These are phyloP conservation scores for Decapterus maruadsi DNA, from an alignment of 2,797 vertebrate species.

Conservation along the genomic window DNA sequence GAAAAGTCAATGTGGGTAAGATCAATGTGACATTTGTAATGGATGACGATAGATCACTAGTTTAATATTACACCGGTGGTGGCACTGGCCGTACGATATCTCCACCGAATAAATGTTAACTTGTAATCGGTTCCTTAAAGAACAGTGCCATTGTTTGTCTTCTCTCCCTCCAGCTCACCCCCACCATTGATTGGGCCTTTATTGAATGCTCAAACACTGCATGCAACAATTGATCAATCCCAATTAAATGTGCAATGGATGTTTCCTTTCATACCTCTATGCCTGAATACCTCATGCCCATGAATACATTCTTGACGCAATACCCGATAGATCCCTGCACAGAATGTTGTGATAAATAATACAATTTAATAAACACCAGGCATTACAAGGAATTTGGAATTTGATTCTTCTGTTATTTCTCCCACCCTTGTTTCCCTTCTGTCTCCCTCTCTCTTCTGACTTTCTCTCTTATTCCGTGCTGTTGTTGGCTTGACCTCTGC, in stretches of 20 bases:
- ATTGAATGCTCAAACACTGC: constrained; percentile 93
- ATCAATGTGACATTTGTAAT: constrained; percentile 91
- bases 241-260: constrained; percentile 92
- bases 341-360: background rate
- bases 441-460: constrained; percentile 35
- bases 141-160: constrained; percentile 92
- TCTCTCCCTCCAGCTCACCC: constrained; percentile 82
- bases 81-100: constrained; percentile 87
- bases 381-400: constrained; percentile 84
- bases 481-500: constrained; percentile 93
- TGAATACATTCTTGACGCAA: constrained; percentile 49
- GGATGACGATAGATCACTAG: constrained; percentile 91
- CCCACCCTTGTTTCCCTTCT: constrained; percentile 27
- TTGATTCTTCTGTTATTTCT: constrained; percentile 71
- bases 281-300: constrained; percentile 34
- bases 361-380: constrained; percentile 19
- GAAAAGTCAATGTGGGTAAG: constrained; percentile 88
- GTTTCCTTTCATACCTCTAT: constrained; percentile 86
- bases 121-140: constrained; percentile 93
- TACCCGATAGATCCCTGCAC: constrained; percentile 72
- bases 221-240: constrained; percentile 93
- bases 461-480: constrained; percentile 68
- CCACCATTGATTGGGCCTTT: constrained; percentile 92
- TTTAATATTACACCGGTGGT: constrained; percentile 94
- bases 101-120: constrained; percentile 96